Evolutionary conservation across 53 echinoderm and acorn worm genomes (phyloP), one percentile per base, ranked within the genome.

Genomic region (Stichopus horrens): DNA sequence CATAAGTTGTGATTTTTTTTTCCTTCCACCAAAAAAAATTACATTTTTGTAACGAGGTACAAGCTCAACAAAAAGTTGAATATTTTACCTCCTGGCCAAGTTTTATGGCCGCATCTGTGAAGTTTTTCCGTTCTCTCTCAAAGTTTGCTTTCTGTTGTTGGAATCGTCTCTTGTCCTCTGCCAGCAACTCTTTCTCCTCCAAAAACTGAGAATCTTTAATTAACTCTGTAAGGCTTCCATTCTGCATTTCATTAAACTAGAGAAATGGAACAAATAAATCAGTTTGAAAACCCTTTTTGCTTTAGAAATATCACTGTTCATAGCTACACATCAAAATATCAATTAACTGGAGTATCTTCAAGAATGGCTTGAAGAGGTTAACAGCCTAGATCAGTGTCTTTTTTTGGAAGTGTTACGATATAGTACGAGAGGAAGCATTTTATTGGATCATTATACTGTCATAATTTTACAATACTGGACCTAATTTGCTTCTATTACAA

Each of bases 91-190:
- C 98, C 76, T 95, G 93, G 5, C 95, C 98, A 5, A 97, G 88
- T 54, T 95, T 73, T 86, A 97, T 94, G 21, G 98, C 95, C 53
- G 98, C 98, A 23, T 97, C 98, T 3, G 95, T 95, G 73, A 97
- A 97, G 85, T 93, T 97, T 86, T 93, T 91, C 85, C 93, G 78
- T 71, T 96, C 94, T 55, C 96, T 89, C 67, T 93, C 94, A 90
- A 98, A 98, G 55, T 91, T 77, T 2, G 91, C 88, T 83, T 98
- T 98, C 92, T 94, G 93, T 78, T 92, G 92, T 76, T 95, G 92
- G 75, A 98, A 94, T 22, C 91, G 55, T 74, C 90, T 93, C 90
- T 93, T 93, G 53, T 98, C 98, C 53, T 92, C 90, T 5, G 95
- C 89, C 7, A 98, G 87, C 58, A 85, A 91, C 78, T 98, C 98